phyloP scores from a whole-genome alignment of 2,888 invertebrate genomes.

The Stomorhina lunata region DNA sequence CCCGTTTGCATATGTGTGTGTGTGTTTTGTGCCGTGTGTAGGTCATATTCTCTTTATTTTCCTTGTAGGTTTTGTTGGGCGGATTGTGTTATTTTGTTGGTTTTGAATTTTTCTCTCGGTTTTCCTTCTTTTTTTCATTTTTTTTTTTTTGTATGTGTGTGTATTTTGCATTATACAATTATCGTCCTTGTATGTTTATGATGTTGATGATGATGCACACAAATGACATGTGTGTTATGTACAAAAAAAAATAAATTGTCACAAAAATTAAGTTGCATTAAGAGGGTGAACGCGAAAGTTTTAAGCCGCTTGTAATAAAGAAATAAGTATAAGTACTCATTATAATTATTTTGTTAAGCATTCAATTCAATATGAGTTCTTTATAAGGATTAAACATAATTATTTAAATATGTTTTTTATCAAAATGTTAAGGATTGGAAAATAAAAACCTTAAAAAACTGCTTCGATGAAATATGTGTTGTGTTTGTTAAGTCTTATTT shows the following conservation, averaged over 20 bases:
- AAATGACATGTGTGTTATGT: constrained; percentile 25
- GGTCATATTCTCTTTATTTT: background rate
- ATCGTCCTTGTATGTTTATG: constrained; percentile 42
- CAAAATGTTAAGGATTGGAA: too few relatives aligned
- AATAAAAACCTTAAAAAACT: too few relatives aligned
- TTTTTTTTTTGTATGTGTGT: background rate
- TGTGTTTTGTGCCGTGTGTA: background rate
- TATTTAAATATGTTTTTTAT: too few relatives aligned
- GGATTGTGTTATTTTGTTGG: constrained; percentile 24
- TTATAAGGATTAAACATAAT: too few relatives aligned
- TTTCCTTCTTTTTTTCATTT: too few relatives aligned
- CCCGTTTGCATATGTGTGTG: background rate
- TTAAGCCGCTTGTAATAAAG: too few relatives aligned
- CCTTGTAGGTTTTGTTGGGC: background rate
- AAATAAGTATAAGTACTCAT: too few relatives aligned
- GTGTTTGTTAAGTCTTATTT: too few relatives aligned
- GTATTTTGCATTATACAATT: constrained; percentile 43
- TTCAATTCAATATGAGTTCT: too few relatives aligned
- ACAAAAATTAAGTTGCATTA: background rate
- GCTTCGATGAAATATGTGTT: too few relatives aligned
- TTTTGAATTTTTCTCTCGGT: background rate
- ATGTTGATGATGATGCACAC: constrained; percentile 32
- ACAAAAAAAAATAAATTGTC: constrained; percentile 18
- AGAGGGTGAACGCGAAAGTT: background rate
- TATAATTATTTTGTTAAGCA: too few relatives aligned